Percentiles rank a stretch among this genome's conserved stretches.
Conservation (phyloP, 2,113 vertebrate genomes). For the Actenoides hombroni region DNA sequence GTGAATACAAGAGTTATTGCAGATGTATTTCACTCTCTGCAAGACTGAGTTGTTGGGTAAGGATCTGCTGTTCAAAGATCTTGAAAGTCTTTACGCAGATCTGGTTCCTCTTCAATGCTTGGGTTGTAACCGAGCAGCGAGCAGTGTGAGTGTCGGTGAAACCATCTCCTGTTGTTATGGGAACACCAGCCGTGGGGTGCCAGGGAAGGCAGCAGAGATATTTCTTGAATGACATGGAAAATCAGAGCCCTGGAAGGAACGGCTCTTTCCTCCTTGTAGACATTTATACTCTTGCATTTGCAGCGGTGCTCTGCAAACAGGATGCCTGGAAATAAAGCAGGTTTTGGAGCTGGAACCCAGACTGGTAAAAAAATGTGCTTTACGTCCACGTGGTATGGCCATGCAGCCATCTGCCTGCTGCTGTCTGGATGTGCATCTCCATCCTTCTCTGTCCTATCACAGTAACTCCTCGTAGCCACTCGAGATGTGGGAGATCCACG, state of each 20-base stretch:
- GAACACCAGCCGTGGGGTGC: not conserved
- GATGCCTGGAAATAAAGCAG: not conserved
- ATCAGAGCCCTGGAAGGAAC: not conserved
- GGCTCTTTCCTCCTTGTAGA: not conserved
- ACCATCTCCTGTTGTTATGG: constrained; percentile 13
- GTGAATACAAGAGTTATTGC: not conserved
- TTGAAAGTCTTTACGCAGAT: not conserved
- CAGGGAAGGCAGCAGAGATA: not conserved
- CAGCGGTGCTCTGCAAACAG: not conserved
- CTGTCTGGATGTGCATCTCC: not conserved
- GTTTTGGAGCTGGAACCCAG: not conserved
- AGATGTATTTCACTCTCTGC: not conserved
- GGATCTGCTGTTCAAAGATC: not conserved
- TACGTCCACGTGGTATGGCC: rapidly evolving
- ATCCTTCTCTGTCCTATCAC: rapidly evolving
- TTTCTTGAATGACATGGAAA: not conserved
- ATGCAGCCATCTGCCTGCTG: not conserved
- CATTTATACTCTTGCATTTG: not conserved
- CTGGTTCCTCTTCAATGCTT: not conserved
- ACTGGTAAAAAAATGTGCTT: not conserved
- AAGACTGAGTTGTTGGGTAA: not conserved
- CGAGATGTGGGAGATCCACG: rapidly evolving
- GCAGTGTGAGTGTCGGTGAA: rapidly evolving
- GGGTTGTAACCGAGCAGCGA: not conserved
- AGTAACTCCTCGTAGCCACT: not conserved